These are phyloP conservation scores for Morone saxatilis DNA, from an alignment of 2,113 vertebrate species.

Conservation along the genomic window DNA sequence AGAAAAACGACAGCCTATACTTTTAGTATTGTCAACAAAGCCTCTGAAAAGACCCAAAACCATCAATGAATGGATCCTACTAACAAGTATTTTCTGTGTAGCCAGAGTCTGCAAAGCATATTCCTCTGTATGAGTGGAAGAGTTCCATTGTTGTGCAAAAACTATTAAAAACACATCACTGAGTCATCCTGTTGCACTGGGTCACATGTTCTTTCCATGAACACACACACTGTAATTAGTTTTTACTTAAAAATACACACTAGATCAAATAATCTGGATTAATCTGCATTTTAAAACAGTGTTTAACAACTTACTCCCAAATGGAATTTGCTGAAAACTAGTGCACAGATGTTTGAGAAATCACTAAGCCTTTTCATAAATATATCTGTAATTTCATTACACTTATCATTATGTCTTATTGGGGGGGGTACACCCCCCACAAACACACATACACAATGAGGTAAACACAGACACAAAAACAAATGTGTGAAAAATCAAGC, in stretches of 20 bases:
- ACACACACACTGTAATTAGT: not conserved
- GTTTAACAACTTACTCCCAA: too few species aligned
- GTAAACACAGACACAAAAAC: not conserved
- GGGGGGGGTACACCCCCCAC: too few species aligned
- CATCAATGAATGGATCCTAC: not conserved
- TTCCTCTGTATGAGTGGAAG: not conserved
- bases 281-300: not conserved
- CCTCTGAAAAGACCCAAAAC: not conserved
- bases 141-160: not conserved
- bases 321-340: too few species aligned
- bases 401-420: conserved; percentile 16
- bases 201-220: not conserved
- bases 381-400: not conserved
- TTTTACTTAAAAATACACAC: not conserved
- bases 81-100: not conserved
- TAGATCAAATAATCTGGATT: not conserved
- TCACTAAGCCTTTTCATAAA: not conserved
- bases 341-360: too few species aligned
- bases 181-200: not conserved
- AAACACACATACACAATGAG: not conserved
- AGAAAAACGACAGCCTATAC: not conserved
- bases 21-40: not conserved
- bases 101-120: too few species aligned
- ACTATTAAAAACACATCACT: not conserved
- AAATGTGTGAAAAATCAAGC: not conserved